Evolutionary conservation across 2,888 invertebrate species (phyloP), one percentile per base, ranked within the genome.

Genomic region (Mimas tiliae): DNA sequence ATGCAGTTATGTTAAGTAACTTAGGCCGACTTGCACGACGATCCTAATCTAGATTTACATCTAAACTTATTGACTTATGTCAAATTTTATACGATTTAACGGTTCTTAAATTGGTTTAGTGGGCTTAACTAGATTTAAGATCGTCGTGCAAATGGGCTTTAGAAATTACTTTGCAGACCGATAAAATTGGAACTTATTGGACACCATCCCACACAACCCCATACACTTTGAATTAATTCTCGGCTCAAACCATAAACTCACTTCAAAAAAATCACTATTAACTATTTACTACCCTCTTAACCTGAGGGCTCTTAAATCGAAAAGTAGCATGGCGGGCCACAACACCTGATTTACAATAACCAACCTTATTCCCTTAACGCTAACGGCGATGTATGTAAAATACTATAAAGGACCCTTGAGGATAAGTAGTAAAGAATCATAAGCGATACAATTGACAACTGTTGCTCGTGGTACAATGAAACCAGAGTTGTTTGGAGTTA

Each of bases 211-310:
- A n/a, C n/a, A n/a, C n/a, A n/a, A n/a, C n/a, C n/a, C 34, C 58
- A 19, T 19, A 16, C 38, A 38, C 38, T 58, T 19, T 12, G 11
- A 58, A 19, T 38, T 12, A 4, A n/a, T 38, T 38, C 12, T 38
- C 42, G 11, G 12, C 45, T 38, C 58, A 58, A 52, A 58, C 42
- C 58, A 19, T 12, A 58, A 55, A 55, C 34, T 19, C 58, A 21
- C 58, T 58, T 55, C 12, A 58, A 58, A n/a, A 27, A 42, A 58
- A 58, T 58, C 58, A 58, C 58, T 58, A 58, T 58, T 42, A 58
- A 58, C 58, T 58, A 19, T 58, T 58, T 42, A 58, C 34, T 42
- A 53, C n/a, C 58, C 58, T 42, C 58, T 58, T 14, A 58, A 38
- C 38, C 19, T 4, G 19, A 58, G 58, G 6, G 58, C 42, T 42